phyloP scores from a whole-genome alignment of 2,113 vertebrate genomes.

The Epinephelus cyanopodus region DNA sequence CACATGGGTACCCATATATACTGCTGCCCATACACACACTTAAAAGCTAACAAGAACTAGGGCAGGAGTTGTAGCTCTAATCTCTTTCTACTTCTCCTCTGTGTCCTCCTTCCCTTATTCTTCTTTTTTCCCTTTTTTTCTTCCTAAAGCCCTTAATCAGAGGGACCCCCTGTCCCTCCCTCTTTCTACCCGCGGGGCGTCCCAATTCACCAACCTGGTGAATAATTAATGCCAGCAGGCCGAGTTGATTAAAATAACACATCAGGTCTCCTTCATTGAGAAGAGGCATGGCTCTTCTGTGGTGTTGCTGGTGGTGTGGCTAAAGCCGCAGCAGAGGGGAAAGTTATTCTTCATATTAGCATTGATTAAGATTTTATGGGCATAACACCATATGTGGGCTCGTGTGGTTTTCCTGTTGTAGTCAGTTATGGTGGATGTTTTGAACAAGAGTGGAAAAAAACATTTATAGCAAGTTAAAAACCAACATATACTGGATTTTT shows the following conservation, averaged over 20 bases:
- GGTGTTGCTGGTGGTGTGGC: slow-evolving; percentile 32
- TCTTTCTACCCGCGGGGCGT: slow-evolving; percentile 59
- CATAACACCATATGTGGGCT: not conserved
- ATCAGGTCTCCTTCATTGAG: slow-evolving; percentile 76
- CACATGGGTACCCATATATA: not conserved
- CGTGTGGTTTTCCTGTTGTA: slow-evolving; percentile 5
- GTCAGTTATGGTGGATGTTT: not conserved
- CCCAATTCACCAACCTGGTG: slow-evolving; percentile 79
- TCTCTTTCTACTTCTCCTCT: slow-evolving; percentile 30
- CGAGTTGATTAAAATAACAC: slow-evolving; percentile 83
- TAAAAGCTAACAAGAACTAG: slow-evolving; percentile 24
- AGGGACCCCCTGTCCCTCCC: slow-evolving; percentile 45
- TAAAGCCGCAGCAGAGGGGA: slow-evolving; percentile 37
- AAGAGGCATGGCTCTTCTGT: slow-evolving; percentile 61
- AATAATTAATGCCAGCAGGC: slow-evolving; percentile 83
- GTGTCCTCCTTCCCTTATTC: slow-evolving; percentile 27
- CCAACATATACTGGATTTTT: not conserved
- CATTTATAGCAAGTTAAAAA: not conserved
- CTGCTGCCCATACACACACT: not conserved
- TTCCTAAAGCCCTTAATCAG: slow-evolving; percentile 64
- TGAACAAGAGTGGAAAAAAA: not conserved
- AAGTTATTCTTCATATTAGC: slow-evolving; percentile 62
- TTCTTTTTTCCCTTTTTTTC: slow-evolving; percentile 7
- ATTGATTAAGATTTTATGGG: slow-evolving; percentile 62
- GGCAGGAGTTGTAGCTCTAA: slow-evolving; percentile 36